phyloP scores from a whole-genome alignment of 2,888 invertebrate genomes.

The Sclerodermus sp. region DNA sequence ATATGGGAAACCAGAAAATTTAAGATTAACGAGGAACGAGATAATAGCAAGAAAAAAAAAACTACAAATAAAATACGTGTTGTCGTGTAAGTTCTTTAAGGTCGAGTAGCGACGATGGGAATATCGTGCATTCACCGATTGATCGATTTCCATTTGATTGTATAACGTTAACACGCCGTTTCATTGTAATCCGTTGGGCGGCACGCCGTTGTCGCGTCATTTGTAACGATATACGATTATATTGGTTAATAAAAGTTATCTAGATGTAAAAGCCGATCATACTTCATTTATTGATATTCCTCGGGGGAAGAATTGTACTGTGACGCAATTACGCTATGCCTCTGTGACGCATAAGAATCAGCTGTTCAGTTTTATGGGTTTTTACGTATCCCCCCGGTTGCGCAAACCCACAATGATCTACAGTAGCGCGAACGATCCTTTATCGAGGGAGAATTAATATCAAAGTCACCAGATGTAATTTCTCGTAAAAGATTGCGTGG shows the following conservation, averaged over 20 bases:
- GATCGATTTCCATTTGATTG: constrained; percentile 49
- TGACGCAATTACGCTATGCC: neutral
- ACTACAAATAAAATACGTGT: constrained; percentile 46
- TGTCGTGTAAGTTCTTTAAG: constrained; percentile 54
- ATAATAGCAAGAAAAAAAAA: constrained; percentile 20
- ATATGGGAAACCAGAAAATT: constrained; percentile 14
- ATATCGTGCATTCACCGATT: constrained; percentile 44
- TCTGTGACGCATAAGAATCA: too few relatives aligned
- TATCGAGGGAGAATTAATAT: too few relatives aligned
- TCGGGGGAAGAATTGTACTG: constrained; percentile 5
- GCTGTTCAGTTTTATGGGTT: too few relatives aligned
- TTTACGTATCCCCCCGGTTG: too few relatives aligned
- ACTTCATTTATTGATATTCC: neutral
- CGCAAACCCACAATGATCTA: too few relatives aligned
- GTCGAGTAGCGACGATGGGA: constrained; percentile 51
- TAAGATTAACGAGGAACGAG: constrained; percentile 16
- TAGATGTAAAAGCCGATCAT: constrained; percentile 57
- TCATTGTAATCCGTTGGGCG: constrained; percentile 54
- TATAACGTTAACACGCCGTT: constrained; percentile 49
- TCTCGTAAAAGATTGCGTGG: too few relatives aligned
- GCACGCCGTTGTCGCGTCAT: constrained; percentile 43
- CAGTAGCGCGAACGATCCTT: too few relatives aligned
- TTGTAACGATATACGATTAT: constrained; percentile 56
- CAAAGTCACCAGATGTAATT: too few relatives aligned
- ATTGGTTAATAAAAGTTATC: constrained; percentile 59